Evolutionary conservation across 2,888 invertebrate species (phyloP), one percentile per base, ranked within the genome.

Genomic region (Protonemura montana): DNA sequence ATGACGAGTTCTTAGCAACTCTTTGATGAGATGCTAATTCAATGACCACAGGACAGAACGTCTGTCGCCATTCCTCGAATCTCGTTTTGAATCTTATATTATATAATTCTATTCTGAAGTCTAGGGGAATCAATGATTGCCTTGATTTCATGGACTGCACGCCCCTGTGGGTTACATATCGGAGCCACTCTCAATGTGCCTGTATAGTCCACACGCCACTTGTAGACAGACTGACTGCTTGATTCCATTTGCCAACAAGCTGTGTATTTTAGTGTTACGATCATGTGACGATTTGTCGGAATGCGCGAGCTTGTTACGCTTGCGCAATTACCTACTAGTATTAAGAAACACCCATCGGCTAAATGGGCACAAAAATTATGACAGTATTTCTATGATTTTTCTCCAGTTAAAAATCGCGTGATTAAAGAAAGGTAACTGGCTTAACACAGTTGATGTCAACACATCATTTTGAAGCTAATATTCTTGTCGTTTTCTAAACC

Each of bases 201-300:
- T 35, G 35, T 35, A 35, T 10, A 21, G 59, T 59, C 16, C 16
- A n/a, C 5, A 78, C 28, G 27, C 78, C 26, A 26, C 78, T 78
- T 3, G 7, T 2, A 10, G 2, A 26, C 1, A 25, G 78, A 13
- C 27, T 13, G 25, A 10, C 26, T 0, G 26, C 26, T 21, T 27
- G n/a, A 78, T 78, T 26, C 26, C 78, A 28, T 78, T 28, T 78
- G 78, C 78, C 78, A 78, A 78, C 78, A 27, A 78, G 78, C 29
- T 81, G 81, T 81, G 81, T 81, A 81, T 81, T 81, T 81, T 81
- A 81, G 81, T 81, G 30, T 27, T 30, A 30, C 30, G 81, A n/a
- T 81, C 30, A 30, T 30, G 81, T 81, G 81, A 78, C 78, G 78
- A 78, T 78, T 78, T 27, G 78, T 78, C 13, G 78, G 78, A 27